Base-by-base conservation (phyloP, 2,113 vertebrate species). In the Ornithorhynchus anatinus region DNA sequence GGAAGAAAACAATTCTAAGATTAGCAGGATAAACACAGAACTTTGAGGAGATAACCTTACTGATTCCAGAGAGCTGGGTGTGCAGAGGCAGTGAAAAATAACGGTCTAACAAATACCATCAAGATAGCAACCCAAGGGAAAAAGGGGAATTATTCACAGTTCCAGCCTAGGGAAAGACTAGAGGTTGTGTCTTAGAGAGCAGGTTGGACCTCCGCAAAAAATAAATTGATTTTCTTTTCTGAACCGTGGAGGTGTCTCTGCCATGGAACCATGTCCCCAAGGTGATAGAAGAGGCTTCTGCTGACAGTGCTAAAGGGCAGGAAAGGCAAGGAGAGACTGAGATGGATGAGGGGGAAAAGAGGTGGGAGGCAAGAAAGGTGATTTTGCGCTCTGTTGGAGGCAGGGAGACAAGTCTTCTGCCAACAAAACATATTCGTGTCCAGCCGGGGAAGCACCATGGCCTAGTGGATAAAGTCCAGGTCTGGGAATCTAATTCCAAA, bases 61-160 rank as follows among this genome's bases (percentile, higher is more conserved):
- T 57, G 25, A 19, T 31, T 27, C 58, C 62, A 45, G 31, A 45
- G 38, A 62, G 27, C 42, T 32, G 33, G 65, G 72, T 36, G 25
- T 38, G 59, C 39, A 10, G 17, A 19, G 38, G 20, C 6, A 40
- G n/a, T 12, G 37, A 38, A 23, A 57, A 79, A 58, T 42, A 52
- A 63, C 17, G 15, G 9, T 31, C 59, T 20, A n/a, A 45, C 23
- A 65, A 51, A 31, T 12, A 9, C 38, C 53, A 66, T 51, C 43
- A 37, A 58, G 27, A 47, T 3, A 40, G 27, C 32, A 31, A n/a
- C 69, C 27, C 31, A 59, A 70, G 57, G n/a, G n/a, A n/a, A 32
- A 54, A 45, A 53, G 66, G 53, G 37, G 43, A 22, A 35, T 31
- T 23, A 12, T 27, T 61, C 42, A 25, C 4, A 4, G 52, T 44